These are phyloP conservation scores for Synergus umbraculus DNA, from an alignment of 2,888 invertebrate species.

Conservation along the genomic window DNA sequence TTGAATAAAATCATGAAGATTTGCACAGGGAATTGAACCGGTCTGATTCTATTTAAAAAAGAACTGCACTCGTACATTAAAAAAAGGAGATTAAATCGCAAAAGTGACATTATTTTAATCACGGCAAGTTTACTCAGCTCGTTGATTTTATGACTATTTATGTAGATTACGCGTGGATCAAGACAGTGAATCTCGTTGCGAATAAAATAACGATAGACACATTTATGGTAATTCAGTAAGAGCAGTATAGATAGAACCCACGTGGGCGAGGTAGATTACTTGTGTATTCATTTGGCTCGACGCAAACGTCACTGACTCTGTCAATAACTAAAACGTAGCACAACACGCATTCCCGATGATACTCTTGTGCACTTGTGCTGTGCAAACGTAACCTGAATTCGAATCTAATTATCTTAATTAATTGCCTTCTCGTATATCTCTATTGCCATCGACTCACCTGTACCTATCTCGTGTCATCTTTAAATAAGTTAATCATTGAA, in stretches of 20 bases:
- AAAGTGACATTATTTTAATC: conserved; percentile 57
- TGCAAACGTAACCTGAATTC: neutral
- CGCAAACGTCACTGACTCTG: conserved; percentile 3
- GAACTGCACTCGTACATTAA: conserved; percentile 2
- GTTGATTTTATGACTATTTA: conserved; percentile 63
- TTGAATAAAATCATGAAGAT: too few relatives aligned
- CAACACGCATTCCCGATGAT: neutral
- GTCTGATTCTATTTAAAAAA: conserved; percentile 41
- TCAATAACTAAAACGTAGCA: conserved; percentile 12
- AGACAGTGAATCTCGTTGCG: conserved; percentile 36
- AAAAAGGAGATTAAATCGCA: conserved; percentile 45
- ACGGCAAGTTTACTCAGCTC: conserved; percentile 55
- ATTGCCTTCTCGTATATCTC: neutral
- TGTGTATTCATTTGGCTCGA: conserved; percentile 62
- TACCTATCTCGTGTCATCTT: neutral
- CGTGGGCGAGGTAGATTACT: conserved; percentile 62
- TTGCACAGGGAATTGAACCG: conserved; percentile 39
- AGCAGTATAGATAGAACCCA: conserved; percentile 53
- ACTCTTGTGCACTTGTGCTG: neutral
- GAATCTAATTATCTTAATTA: conserved; percentile 24
- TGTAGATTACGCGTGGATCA: conserved; percentile 55
- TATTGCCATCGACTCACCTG: neutral
- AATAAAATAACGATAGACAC: conserved; percentile 24
- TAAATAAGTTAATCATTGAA: neutral
- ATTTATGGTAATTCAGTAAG: conserved; percentile 51